Evolutionary conservation across 2,797 vertebrate species (phyloP).

Genomic region (Megaceryle alcyon): DNA sequence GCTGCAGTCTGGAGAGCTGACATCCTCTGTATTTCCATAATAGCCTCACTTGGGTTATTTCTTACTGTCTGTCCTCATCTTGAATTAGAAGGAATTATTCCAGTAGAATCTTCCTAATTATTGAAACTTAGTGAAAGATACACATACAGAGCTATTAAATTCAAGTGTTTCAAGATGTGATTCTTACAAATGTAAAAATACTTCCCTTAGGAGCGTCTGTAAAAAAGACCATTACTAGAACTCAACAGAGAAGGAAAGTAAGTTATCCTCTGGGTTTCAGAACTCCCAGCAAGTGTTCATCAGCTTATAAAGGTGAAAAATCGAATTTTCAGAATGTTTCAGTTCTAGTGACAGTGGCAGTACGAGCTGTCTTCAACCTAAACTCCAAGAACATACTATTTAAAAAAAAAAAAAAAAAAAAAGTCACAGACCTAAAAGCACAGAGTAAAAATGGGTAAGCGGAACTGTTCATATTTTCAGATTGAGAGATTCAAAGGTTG

Average conservation of each 20-base stretch:
- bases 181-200: background rate
- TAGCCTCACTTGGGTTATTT: background rate
- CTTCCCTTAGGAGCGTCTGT: background rate
- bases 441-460: background rate
- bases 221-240: background rate
- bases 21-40: background rate
- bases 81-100: background rate
- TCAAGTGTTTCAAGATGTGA: background rate
- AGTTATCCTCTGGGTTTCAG: background rate
- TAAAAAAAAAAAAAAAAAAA: background rate
- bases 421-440: background rate
- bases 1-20: background rate
- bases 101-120: background rate
- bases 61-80: background rate
- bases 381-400: background rate
- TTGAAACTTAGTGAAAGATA: background rate
- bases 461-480: background rate
- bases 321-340: background rate
- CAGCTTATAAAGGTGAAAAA: background rate
- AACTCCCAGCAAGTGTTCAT: background rate
- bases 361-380: background rate
- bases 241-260: background rate
- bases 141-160: background rate
- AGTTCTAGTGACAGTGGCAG: background rate
- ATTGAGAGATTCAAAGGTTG: background rate